A percentile compares a stretch with the other conserved stretches of the same genome.
Evolutionary conservation across 2,113 vertebrate species (phyloP).

Genomic region (Hippopotamus amphibius): DNA sequence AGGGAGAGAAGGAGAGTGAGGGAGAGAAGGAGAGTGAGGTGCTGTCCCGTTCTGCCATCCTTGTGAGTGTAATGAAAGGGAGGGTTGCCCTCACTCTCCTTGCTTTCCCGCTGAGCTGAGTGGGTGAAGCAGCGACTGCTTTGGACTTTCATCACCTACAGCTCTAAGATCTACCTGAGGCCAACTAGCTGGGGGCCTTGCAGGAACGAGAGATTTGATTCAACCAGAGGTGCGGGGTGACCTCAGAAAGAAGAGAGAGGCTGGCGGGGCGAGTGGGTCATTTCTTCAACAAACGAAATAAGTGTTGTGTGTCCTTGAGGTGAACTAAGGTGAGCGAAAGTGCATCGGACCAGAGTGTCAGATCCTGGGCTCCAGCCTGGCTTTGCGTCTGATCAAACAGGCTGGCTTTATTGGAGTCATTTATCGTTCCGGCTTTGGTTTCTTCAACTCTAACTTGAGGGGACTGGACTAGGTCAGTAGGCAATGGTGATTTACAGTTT

Average conservation of each 20-base stretch:
- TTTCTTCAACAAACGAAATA: not conserved
- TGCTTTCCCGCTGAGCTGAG: no score
- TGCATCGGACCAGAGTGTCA: no score
- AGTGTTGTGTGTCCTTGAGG: not conserved
- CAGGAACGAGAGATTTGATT: not conserved
- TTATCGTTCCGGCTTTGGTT: not conserved
- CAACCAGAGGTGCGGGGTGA: not conserved
- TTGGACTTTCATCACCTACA: no score
- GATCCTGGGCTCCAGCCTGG: not conserved
- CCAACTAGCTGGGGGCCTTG: not conserved
- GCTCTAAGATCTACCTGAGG: not conserved
- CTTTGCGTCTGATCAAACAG: no score
- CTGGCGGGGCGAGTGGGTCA: not conserved
- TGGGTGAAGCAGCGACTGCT: not conserved
- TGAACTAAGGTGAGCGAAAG: not conserved
- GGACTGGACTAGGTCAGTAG: not conserved
- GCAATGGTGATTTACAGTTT: no score
- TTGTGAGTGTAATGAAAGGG: no score
- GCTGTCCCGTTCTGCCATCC: no score
- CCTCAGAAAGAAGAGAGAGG: not conserved
- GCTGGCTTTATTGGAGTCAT: not conserved
- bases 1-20: no score
- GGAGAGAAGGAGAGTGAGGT: no score
- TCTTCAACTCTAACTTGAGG: not conserved
- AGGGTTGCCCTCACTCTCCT: no score